A percentile compares a stretch with the other conserved stretches of the same genome.
These are phyloP conservation scores for Solenopsis invicta DNA, from an alignment of 1,140 invertebrate genomes.

Conservation along the genomic window DNA sequence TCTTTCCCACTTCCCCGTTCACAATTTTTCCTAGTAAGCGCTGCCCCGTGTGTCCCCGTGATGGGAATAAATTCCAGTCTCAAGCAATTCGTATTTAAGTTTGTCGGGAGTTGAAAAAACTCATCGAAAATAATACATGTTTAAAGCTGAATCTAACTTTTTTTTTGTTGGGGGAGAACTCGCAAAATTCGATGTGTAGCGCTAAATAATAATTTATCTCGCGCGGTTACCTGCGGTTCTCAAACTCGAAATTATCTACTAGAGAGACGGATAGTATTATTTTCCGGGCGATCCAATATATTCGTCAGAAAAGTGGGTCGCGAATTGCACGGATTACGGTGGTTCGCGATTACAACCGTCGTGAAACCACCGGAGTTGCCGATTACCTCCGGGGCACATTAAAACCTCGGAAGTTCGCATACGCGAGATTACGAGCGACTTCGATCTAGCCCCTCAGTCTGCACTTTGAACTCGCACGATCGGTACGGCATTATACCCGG, in stretches of 20 bases:
- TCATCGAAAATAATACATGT: neutral
- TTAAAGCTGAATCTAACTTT: neutral
- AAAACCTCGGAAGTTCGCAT: slow-evolving; percentile 60
- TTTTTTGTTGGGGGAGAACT: neutral
- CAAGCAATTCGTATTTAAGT: slow-evolving; percentile 31
- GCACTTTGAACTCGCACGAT: slow-evolving; percentile 36
- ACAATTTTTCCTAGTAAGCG: slow-evolving; percentile 46
- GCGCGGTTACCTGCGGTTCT: neutral
- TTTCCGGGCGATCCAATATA: slow-evolving; percentile 42
- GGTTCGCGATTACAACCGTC: slow-evolving; percentile 46
- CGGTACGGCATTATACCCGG: neutral
- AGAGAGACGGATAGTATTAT: slow-evolving; percentile 28
- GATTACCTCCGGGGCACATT: slow-evolving; percentile 64
- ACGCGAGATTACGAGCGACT: slow-evolving; percentile 49
- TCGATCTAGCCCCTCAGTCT: slow-evolving; percentile 33
- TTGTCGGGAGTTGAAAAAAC: neutral
- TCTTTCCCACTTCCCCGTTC: slow-evolving; percentile 17
- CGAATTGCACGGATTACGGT: slow-evolving; percentile 33
- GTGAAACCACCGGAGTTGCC: slow-evolving; percentile 45
- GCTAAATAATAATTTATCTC: neutral
- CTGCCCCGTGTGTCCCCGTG: neutral
- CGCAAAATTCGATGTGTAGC: neutral
- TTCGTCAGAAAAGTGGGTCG: slow-evolving; percentile 38
- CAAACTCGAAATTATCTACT: slow-evolving; percentile 17
- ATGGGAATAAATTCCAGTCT: slow-evolving; percentile 39